Conservation (phyloP, 2,797 vertebrate genomes). For the Crocodylus rhombifer region DNA sequence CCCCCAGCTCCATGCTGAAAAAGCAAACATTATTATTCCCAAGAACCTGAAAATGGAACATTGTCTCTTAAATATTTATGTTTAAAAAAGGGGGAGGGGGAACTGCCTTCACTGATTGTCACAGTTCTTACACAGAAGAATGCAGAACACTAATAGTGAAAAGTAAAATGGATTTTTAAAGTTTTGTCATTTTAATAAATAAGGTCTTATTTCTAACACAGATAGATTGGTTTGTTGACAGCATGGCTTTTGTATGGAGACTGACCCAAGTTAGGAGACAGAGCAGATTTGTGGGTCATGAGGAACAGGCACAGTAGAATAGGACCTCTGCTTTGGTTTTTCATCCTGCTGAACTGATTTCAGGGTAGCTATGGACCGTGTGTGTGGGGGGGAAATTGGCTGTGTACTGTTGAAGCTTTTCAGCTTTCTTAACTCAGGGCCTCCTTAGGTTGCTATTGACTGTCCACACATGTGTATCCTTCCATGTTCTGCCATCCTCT, state of each 20-base stretch:
- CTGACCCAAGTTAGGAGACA: neutral
- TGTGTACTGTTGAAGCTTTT: neutral
- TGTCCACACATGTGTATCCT: neutral
- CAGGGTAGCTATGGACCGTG: neutral
- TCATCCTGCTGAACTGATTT: neutral
- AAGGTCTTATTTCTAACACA: neutral
- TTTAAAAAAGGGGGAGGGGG: neutral
- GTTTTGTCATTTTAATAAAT: conserved; percentile 26
- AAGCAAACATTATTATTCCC: neutral
- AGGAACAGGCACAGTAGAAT: neutral
- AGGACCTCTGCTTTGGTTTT: neutral
- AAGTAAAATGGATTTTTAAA: neutral
- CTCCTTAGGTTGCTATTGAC: neutral
- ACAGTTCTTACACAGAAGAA: neutral
- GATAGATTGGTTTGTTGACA: neutral
- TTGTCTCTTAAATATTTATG: neutral
- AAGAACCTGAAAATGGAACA: neutral
- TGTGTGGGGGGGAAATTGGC: neutral
- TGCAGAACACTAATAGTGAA: neutral
- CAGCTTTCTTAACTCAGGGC: neutral
- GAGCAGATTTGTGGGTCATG: accelerated
- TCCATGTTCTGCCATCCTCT: neutral
- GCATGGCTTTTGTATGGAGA: neutral
- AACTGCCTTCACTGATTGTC: neutral
- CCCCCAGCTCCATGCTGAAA: neutral